Evolutionary conservation across 2,113 vertebrate genomes (phyloP), one percentile per base, ranked within the genome.

Genomic region (Rhineura floridana): DNA sequence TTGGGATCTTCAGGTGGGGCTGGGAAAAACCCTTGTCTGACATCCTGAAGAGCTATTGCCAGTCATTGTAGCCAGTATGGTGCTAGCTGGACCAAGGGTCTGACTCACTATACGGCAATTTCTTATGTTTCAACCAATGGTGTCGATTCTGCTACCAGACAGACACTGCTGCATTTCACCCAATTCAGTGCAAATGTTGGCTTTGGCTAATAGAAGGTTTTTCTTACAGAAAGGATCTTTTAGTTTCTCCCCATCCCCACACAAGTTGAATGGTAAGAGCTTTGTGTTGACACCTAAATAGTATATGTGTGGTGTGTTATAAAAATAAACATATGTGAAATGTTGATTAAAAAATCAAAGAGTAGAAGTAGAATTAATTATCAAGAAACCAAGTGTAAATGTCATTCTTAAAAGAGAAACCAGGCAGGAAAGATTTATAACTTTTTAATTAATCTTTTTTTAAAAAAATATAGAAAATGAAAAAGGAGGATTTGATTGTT

Each of bases 341-440:
- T 94, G 33, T 92, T 95, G 91, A 91, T 93, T 95, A 52, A 93
- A 95, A 89, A 84, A 95, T 93, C 92, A 96, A 96, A 96, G 91
- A 93, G 92, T 59, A 91, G 59, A 78, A 81, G 62, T 55, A 50
- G 91, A 95, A 93, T 92, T 93, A 94, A 93, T 95, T 92, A 91
- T 93, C 87, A 87, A 72, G 70, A 72, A 95, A 76, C 81, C 0
- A 88, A 84, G 93, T 94, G 85, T 73, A 91, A 95, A 87, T 28
- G 91, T 69, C 77, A 91, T 77, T 55, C 1, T 55, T 80, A 72
- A 73, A 79, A 92, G 90, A 92, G n/a, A 84, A n/a, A 17, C 10
- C 90, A 91, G 82, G 4, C 59, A 89, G 93, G 73, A 13, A 90
- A 88, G 0, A 78, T 94, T 93, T 33, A 85, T 94, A 95, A 90